A percentile compares a stretch with the other conserved stretches of the same genome.
These are phyloP conservation scores for Zygothrica quintamaculata DNA, from an alignment of 2,888 invertebrate species.

Conservation along the genomic window DNA sequence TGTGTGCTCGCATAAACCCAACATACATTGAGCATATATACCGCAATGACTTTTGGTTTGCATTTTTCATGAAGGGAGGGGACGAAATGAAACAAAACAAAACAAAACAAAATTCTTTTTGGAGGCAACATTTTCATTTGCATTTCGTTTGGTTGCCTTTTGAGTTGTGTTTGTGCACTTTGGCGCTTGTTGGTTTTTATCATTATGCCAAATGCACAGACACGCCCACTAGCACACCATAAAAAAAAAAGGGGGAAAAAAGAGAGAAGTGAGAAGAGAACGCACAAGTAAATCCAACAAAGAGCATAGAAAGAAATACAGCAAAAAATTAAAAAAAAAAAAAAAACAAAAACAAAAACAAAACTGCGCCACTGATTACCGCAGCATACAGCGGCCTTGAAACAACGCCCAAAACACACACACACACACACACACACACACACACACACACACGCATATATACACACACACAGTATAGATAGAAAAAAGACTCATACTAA, in stretches of 20 bases:
- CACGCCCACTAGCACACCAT: conserved; percentile 35
- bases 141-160: conserved; percentile 45
- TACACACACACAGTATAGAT: neutral
- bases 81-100: conserved; percentile 11
- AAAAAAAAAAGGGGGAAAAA: conserved; percentile 7
- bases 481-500: conserved; percentile 43
- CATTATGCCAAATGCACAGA: conserved; percentile 60
- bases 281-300: too few relatives aligned
- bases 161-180: conserved; percentile 48
- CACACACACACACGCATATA: neutral
- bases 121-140: conserved; percentile 48
- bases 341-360: conserved; percentile 21
- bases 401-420: conserved; percentile 32
- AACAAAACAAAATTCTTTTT: conserved; percentile 22
- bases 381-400: conserved; percentile 44
- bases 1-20: neutral
- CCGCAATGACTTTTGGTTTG: conserved; percentile 55
- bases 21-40: conserved; percentile 9
- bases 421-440: neutral
- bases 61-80: conserved; percentile 60
- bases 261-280: conserved; percentile 3
- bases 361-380: conserved; percentile 51
- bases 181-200: conserved; percentile 62
- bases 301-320: too few relatives aligned
- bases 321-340: too few relatives aligned